Conservation (phyloP, 2,888 invertebrate genomes). For the Lochmaea capreae region DNA sequence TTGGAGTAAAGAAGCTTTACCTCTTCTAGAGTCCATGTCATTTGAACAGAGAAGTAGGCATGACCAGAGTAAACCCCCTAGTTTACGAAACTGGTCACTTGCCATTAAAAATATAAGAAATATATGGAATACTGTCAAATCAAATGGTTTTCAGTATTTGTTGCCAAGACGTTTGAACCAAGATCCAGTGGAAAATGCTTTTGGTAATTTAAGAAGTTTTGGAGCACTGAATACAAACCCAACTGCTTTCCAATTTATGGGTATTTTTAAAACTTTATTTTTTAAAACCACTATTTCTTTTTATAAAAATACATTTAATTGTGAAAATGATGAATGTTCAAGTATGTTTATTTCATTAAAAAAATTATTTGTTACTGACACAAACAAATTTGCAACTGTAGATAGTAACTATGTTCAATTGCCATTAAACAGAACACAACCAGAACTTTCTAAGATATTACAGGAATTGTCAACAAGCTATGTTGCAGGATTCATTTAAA, state of each 20-base stretch:
- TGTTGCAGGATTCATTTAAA: conserved; percentile 16
- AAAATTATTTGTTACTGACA: conserved; percentile 15
- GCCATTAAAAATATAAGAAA: conserved; percentile 18
- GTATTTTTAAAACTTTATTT: conserved; percentile 26
- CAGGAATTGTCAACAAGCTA: conserved; percentile 6
- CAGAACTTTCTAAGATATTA: conserved; percentile 9
- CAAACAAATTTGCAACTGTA: neutral
- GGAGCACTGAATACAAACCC: conserved; percentile 27
- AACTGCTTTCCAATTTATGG: conserved; percentile 20
- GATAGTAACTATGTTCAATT: conserved; percentile 3
- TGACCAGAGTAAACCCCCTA: conserved; percentile 24
- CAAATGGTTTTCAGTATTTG: conserved; percentile 18
- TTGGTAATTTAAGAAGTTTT: conserved; percentile 20
- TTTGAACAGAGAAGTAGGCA: conserved; percentile 13
- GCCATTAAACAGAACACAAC: conserved; percentile 5
- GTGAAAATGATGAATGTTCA: conserved; percentile 29
- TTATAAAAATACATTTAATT: conserved; percentile 31
- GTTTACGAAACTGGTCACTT: conserved; percentile 24
- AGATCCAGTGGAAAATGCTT: conserved; percentile 17
- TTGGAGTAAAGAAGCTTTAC: conserved; percentile 33
- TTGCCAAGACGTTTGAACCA: conserved; percentile 20
- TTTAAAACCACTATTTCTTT: conserved; percentile 25
- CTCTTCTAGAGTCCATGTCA: conserved; percentile 12
- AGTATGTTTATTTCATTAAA: conserved; percentile 25
- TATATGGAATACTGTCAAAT: conserved; percentile 11